Evolutionary conservation across 2,888 invertebrate species (phyloP).

Genomic region (Electrophaes corylata): DNA sequence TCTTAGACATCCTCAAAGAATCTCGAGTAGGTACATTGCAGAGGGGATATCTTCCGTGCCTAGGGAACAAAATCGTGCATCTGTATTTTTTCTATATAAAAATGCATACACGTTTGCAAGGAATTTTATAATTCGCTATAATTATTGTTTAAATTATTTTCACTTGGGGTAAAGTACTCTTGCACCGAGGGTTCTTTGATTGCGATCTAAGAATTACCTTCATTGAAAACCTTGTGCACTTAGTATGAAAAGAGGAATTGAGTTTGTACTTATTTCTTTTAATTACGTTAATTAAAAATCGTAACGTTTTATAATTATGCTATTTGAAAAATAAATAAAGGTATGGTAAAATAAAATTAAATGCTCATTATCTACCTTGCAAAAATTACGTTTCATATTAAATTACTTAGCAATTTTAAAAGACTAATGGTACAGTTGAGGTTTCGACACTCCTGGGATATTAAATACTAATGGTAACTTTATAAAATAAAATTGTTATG

Average conservation of each 20-base stretch:
- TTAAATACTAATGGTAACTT: slow-evolving; percentile 25
- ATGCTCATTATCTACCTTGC: slow-evolving; percentile 37
- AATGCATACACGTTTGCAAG: too few relatives aligned
- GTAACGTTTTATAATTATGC: slow-evolving; percentile 7
- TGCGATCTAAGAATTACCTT: slow-evolving; percentile 5
- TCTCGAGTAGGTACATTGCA: too few relatives aligned
- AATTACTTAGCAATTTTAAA: slow-evolving; percentile 39
- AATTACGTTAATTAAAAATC: slow-evolving; percentile 18
- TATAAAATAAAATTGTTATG: slow-evolving; percentile 6
- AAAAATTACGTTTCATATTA: slow-evolving; percentile 40
- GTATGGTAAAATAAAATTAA: slow-evolving; percentile 36
- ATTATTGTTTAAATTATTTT: slow-evolving; percentile 7
- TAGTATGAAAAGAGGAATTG: slow-evolving; percentile 9
- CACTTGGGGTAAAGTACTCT: slow-evolving; percentile 13
- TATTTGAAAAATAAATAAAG: slow-evolving; percentile 31
- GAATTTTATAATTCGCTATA: background rate
- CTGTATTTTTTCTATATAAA: too few relatives aligned
- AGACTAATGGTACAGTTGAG: slow-evolving; percentile 35
- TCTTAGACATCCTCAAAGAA: too few relatives aligned
- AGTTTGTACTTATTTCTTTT: slow-evolving; percentile 6
- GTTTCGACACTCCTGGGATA: slow-evolving; percentile 25
- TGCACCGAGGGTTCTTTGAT: slow-evolving; percentile 17
- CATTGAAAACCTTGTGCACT: slow-evolving; percentile 9
- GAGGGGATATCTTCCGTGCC: too few relatives aligned
- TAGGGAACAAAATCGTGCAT: too few relatives aligned